A percentile compares a stretch with the other conserved stretches of the same genome.
Evolutionary conservation across 2,797 vertebrate genomes (phyloP).

Genomic region (Mormyrops attenuatus): DNA sequence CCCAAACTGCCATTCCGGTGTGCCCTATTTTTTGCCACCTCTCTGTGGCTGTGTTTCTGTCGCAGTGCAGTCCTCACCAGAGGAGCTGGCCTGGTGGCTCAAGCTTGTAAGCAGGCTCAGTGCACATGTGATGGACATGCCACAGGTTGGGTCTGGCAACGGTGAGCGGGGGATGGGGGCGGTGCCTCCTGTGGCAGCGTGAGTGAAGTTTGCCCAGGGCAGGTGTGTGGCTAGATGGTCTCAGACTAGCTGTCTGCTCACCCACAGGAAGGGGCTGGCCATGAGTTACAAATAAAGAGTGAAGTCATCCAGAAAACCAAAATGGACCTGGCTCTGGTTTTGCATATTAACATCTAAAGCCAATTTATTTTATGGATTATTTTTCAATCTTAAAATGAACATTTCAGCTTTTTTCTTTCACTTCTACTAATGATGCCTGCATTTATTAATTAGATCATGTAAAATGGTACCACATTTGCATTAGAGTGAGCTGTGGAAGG

Average conservation of each 20-base stretch:
- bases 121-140: not conserved
- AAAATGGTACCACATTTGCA: not conserved
- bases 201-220: not conserved
- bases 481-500: not conserved
- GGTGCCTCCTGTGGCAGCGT: not conserved
- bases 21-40: not conserved
- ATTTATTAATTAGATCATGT: not conserved
- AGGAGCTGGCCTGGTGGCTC: not conserved
- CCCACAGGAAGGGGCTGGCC: not conserved
- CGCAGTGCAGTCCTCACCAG: not conserved
- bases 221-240: not conserved
- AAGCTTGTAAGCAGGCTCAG: not conserved
- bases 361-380: not conserved
- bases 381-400: not conserved
- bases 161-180: not conserved
- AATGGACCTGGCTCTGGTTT: not conserved
- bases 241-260: not conserved
- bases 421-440: not conserved
- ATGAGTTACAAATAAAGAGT: not conserved
- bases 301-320: not conserved
- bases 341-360: not conserved
- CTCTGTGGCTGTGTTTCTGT: not conserved
- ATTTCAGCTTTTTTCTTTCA: not conserved
- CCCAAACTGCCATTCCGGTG: not conserved
- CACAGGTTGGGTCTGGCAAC: not conserved